Conservation (phyloP, 2,113 vertebrate species). For the Acrocephalus kingi region DNA sequence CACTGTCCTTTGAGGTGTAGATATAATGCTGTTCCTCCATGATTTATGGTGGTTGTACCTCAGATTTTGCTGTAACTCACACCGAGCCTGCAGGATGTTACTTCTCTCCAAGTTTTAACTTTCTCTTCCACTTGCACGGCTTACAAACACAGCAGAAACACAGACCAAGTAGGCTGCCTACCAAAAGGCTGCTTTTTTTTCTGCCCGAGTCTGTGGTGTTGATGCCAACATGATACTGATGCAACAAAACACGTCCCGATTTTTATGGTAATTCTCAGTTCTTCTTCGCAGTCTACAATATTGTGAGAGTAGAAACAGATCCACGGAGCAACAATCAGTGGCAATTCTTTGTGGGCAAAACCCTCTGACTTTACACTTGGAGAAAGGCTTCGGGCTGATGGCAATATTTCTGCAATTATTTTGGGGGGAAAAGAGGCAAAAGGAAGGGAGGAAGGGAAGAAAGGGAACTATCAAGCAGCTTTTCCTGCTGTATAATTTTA, state of each 20-base stretch:
- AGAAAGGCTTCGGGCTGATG: neutral
- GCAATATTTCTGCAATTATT: constrained; percentile 6
- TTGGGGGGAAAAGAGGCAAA: neutral
- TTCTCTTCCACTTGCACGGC: constrained; percentile 21
- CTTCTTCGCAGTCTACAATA: constrained; percentile 42
- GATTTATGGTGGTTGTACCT: neutral
- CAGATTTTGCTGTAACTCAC: neutral
- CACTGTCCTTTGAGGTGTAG: neutral
- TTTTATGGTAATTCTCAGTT: constrained; percentile 50
- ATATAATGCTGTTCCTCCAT: neutral
- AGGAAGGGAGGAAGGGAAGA: neutral
- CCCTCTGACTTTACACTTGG: neutral
- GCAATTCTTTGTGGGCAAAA: constrained; percentile 11
- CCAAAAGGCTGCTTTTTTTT: constrained; percentile 44
- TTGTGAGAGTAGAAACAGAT: constrained; percentile 63
- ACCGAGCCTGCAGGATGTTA: constrained; percentile 3
- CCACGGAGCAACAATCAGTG: neutral
- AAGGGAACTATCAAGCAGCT: neutral
- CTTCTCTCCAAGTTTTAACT: constrained; percentile 45
- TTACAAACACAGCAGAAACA: constrained; percentile 40
- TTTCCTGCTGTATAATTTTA: constrained; percentile 11
- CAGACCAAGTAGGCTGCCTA: constrained; percentile 52
- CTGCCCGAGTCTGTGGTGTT: constrained; percentile 11
- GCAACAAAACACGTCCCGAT: constrained; percentile 61
- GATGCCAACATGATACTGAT: constrained; percentile 30